phyloP scores from a whole-genome alignment of 2,113 vertebrate genomes.

The Brachionichthys hirsutus region DNA sequence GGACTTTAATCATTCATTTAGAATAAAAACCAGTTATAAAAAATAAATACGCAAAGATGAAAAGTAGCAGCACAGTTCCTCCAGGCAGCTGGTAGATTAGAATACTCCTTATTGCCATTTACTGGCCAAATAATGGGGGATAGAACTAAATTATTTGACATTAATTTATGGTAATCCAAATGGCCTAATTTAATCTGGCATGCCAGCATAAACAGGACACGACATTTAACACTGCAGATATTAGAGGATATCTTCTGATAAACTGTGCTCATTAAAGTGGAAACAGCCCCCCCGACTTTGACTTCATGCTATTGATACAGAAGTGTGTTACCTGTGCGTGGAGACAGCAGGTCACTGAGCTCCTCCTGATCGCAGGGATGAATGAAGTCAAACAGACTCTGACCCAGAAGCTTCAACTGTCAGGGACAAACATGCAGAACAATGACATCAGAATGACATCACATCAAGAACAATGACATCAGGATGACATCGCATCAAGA shows the following conservation, averaged over 20 bases:
- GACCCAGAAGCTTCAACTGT: slow-evolving; percentile 87
- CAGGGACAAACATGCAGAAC: not conserved
- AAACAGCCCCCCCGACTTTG: too few relatives aligned
- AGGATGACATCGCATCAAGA: too few relatives aligned
- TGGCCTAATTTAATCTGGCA: not conserved
- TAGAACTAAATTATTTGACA: not conserved
- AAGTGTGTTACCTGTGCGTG: slow-evolving; percentile 75
- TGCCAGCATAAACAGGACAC: not conserved
- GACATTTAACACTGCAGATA: not conserved
- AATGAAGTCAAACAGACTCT: slow-evolving; percentile 85
- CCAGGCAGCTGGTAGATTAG: too few relatives aligned
- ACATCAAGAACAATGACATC: too few relatives aligned
- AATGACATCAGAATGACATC: not conserved
- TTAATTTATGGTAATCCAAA: not conserved
- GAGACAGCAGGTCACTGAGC: slow-evolving; percentile 81
- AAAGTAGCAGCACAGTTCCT: not conserved
- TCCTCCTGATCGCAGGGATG: slow-evolving; percentile 90
- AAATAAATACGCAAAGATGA: too few relatives aligned
- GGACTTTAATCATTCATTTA: too few relatives aligned
- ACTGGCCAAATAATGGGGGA: not conserved
- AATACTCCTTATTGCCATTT: too few relatives aligned
- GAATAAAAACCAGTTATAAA: too few relatives aligned
- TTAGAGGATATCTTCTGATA: too few relatives aligned
- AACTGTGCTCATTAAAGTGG: too few relatives aligned
- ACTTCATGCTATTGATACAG: not conserved